Percentiles rank a stretch among this genome's conserved stretches.
Evolutionary conservation across 2,113 vertebrate genomes (phyloP).

Genomic region (Monopterus albus): DNA sequence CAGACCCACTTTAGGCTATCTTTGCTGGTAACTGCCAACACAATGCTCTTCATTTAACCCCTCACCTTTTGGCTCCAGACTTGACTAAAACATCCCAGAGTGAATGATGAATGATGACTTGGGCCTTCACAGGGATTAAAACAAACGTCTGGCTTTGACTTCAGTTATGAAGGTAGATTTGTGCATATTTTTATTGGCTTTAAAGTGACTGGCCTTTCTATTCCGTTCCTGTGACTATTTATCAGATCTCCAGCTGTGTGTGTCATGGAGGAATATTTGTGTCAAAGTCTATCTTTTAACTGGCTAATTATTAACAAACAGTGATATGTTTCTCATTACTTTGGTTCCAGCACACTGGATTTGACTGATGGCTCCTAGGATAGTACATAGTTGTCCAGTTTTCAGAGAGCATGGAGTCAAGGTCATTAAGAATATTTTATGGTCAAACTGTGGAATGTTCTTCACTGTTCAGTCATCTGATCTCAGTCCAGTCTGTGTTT

Average conservation of each 20-base stretch:
- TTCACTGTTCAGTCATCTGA: slow-evolving; percentile 31
- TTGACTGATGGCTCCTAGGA: slow-evolving; percentile 10
- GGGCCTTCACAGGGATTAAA: slow-evolving; percentile 56
- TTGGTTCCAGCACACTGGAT: background rate
- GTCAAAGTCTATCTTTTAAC: slow-evolving; percentile 19
- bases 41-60: slow-evolving; percentile 73
- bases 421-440: slow-evolving; percentile 34
- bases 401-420: background rate
- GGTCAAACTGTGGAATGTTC: slow-evolving; percentile 28
- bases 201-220: slow-evolving; percentile 10
- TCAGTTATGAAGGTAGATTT: slow-evolving; percentile 63
- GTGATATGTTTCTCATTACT: slow-evolving; percentile 22
- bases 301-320: slow-evolving; percentile 3
- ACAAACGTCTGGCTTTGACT: slow-evolving; percentile 52
- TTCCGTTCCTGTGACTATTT: slow-evolving; percentile 29
- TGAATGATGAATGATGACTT: slow-evolving; percentile 67
- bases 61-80: slow-evolving; percentile 55
- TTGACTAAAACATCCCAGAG: slow-evolving; percentile 73
- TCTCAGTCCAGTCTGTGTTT: slow-evolving; percentile 8
- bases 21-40: slow-evolving; percentile 62
- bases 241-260: slow-evolving; percentile 28
- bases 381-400: slow-evolving; percentile 10
- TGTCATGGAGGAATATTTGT: slow-evolving; percentile 4
- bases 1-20: slow-evolving; percentile 46
- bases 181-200: slow-evolving; percentile 52